Evolutionary conservation across 2,113 vertebrate genomes (phyloP).

Genomic region (Acanthochromis polyacanthus): DNA sequence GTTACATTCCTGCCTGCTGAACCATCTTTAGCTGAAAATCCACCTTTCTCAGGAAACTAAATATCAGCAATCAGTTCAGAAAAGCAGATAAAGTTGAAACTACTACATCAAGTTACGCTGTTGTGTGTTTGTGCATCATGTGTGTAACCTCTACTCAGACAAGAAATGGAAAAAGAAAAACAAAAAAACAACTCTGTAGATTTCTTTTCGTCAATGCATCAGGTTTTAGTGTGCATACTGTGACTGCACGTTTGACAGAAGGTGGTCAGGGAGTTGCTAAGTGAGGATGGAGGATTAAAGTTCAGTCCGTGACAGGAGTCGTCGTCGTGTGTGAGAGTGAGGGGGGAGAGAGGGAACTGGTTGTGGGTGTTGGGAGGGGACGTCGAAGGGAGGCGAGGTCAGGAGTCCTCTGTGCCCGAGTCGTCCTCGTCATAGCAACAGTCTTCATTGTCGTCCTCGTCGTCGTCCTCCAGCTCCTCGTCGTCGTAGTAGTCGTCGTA

Average conservation of each 20-base stretch:
- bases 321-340: background rate
- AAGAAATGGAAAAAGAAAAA: conserved; percentile 28
- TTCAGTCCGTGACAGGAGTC: conserved; percentile 55
- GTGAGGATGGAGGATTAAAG: conserved; percentile 45
- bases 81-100: conserved; percentile 1
- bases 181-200: conserved; percentile 45
- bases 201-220: conserved; percentile 54
- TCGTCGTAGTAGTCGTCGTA: conserved; percentile 95
- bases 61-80: conserved; percentile 13
- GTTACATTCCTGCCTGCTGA: conserved; percentile 21
- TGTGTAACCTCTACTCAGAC: conserved; percentile 51
- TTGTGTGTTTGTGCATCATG: conserved; percentile 1
- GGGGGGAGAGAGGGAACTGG: background rate
- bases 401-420: conserved; percentile 93
- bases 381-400: conserved; percentile 70
- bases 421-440: conserved; percentile 92
- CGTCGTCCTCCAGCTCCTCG: conserved; percentile 89
- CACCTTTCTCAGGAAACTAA: background rate
- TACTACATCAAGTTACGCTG: conserved; percentile 1
- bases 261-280: conserved; percentile 34
- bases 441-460: conserved; percentile 85
- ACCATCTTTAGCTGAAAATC: no score
- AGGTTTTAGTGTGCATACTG: conserved; percentile 60
- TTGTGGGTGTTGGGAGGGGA: background rate
- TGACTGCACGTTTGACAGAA: conserved; percentile 48